A percentile compares a stretch with the other conserved stretches of the same genome.
These are phyloP conservation scores for Proisotoma minuta DNA, from an alignment of 2,888 invertebrate species.

Conservation along the genomic window DNA sequence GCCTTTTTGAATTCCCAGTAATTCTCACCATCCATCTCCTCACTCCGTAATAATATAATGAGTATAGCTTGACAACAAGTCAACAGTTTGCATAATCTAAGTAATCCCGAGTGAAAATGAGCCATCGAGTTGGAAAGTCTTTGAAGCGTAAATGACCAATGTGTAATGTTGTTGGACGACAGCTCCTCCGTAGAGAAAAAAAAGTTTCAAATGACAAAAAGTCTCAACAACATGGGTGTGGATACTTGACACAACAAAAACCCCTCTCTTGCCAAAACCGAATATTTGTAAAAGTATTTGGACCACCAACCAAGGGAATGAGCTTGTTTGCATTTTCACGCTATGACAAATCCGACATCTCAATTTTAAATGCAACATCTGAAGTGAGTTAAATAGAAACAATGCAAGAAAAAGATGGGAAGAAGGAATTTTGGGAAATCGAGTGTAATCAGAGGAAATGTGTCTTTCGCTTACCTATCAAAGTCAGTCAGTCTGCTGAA, in stretches of 20 bases:
- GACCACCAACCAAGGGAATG: conserved; percentile 8
- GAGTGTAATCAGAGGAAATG: conserved; percentile 32
- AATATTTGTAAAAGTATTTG: conserved; percentile 7
- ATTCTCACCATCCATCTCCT: too few species aligned
- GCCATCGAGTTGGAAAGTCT: too few species aligned
- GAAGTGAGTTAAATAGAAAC: conserved; percentile 18
- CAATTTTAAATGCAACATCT: conserved; percentile 6
- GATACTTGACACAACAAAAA: background rate
- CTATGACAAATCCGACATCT: conserved; percentile 4
- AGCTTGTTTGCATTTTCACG: conserved; percentile 5
- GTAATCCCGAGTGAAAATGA: too few species aligned
- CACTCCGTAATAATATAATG: too few species aligned
- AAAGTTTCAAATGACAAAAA: conserved; percentile 3
- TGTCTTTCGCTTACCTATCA: conserved; percentile 33
- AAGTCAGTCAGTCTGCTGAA: background rate
- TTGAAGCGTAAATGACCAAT: too few species aligned
- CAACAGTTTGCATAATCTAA: too few species aligned
- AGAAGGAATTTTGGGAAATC: conserved; percentile 16
- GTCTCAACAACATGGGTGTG: conserved; percentile 6
- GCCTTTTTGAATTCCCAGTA: too few species aligned
- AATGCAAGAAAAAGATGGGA: conserved; percentile 12
- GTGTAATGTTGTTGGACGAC: too few species aligned
- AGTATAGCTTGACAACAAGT: too few species aligned
- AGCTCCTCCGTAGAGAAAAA: too few species aligned
- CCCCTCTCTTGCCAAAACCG: conserved; percentile 16